Evolutionary conservation across 2,888 invertebrate genomes (phyloP).

Genomic region (Craniophora ligustri): DNA sequence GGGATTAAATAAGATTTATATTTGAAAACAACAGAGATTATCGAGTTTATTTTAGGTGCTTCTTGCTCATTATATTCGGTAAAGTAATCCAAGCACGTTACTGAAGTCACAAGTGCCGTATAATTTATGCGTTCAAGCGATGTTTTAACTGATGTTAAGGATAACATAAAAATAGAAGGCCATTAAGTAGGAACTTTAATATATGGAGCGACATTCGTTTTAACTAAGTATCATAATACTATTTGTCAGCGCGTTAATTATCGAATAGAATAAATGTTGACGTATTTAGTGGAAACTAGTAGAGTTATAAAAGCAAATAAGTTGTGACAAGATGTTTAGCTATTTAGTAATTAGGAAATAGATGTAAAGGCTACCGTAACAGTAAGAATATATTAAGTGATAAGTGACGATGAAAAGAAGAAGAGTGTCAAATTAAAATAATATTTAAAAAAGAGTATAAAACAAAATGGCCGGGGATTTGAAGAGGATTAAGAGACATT

Average conservation of each 20-base stretch:
- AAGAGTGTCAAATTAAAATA: slow-evolving; percentile 75
- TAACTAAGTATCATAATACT: slow-evolving; percentile 76
- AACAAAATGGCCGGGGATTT: slow-evolving; percentile 77
- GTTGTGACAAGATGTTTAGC: slow-evolving; percentile 73
- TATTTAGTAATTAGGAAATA: slow-evolving; percentile 62
- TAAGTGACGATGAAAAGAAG: slow-evolving; percentile 78
- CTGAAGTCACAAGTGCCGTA: slow-evolving; percentile 61
- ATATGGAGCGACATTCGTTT: slow-evolving; percentile 77
- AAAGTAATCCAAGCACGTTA: slow-evolving; percentile 69
- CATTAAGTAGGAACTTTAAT: slow-evolving; percentile 69
- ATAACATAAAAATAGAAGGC: slow-evolving; percentile 76
- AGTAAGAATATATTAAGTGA: slow-evolving; percentile 62
- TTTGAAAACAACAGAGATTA: slow-evolving; percentile 69
- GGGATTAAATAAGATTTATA: slow-evolving; percentile 75
- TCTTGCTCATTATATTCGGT: slow-evolving; percentile 69
- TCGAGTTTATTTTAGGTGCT: slow-evolving; percentile 72
- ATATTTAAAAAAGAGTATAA: slow-evolving; percentile 56
- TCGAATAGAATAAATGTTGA: slow-evolving; percentile 75
- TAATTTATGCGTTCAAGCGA: slow-evolving; percentile 70
- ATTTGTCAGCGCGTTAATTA: slow-evolving; percentile 85
- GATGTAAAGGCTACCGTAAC: slow-evolving; percentile 53
- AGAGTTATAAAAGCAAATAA: slow-evolving; percentile 66
- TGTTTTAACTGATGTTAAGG: too few relatives aligned
- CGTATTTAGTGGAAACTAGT: slow-evolving; percentile 76
- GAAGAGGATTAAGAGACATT: slow-evolving; percentile 80